Base-by-base conservation (phyloP, 2,888 invertebrate genomes). In the Cremastobaeus sp. region DNA sequence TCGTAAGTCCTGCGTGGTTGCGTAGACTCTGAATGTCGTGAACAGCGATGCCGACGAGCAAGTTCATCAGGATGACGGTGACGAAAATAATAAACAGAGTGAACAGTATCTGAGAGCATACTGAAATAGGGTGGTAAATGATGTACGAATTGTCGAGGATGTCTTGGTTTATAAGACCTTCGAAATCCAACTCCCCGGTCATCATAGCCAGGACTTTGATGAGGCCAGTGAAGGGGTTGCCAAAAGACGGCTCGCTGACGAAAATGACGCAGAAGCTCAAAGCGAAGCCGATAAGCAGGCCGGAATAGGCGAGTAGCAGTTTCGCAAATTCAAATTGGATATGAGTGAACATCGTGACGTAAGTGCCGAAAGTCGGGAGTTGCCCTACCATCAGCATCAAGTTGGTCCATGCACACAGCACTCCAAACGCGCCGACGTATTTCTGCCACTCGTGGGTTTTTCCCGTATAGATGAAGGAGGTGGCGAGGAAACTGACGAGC, bases 311-410 rank as follows among this genome's bases (percentile, higher is more conserved):
- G 3, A 88, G 60, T 18, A 89, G 76, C 1, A 89, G 76, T 62
- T 88, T 86, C 0, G 88, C 88, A 48, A 89, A 88, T 62, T 89
- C 88, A 34, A 87, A 86, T 28, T 86, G 87, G 48, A 88, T 88
- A 25, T 86, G 88, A 0, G 86, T 88, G 48, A 88, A 88, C 89
- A 89, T 89, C 1, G 89, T 89, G 0, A 89, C 89, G 78, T 89
- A 89, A 1, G 89, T 86, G 1, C 89, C 89, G 65, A 89, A 87
- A 0, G 88, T 83, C 1, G 89, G 89, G 17, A 89, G 79, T 35
- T 89, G 87, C 0, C 89, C 89, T 14, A 89, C 87, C 84, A 88
- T 86, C 15, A 89, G 74, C 86, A 89, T 87, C 15, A 89, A 76
- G 72, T 88, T 88, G 2, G 87, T 86, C 89, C 89, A 89, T 8